phyloP scores from a whole-genome alignment of 2,888 invertebrate genomes.

The Epinotia bilunana region DNA sequence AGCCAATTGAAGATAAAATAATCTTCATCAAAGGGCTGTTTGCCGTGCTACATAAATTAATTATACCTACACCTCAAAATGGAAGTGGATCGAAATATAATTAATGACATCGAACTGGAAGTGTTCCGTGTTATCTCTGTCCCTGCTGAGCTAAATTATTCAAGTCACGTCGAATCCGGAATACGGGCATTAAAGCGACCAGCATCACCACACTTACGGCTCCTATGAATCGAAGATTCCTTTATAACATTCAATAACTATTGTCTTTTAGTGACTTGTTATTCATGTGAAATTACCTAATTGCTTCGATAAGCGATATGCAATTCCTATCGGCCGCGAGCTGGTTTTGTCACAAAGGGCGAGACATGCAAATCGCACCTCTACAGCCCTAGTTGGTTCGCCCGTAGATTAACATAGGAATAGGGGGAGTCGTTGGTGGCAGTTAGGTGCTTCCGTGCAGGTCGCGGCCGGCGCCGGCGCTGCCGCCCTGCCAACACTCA shows the following conservation, averaged over 20 bases:
- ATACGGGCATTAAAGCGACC: conserved; percentile 51
- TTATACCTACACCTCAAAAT: conserved; percentile 52
- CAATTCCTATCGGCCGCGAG: conserved; percentile 55
- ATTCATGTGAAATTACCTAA: conserved; percentile 61
- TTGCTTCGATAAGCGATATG: conserved; percentile 60
- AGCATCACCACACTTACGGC: conserved; percentile 50
- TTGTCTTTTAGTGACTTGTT: conserved; percentile 64
- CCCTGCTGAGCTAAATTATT: conserved; percentile 64
- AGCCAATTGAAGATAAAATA: neutral
- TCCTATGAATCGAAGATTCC: conserved; percentile 65
- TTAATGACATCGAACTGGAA: conserved; percentile 64
- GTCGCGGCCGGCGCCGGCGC: conserved; percentile 52
- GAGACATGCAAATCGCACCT: conserved; percentile 77
- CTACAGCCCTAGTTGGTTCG: conserved; percentile 71
- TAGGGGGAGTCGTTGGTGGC: conserved; percentile 69
- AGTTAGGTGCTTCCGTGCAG: conserved; percentile 70
- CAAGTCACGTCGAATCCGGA: conserved; percentile 62
- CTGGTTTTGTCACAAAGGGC: conserved; percentile 69
- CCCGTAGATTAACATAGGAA: conserved; percentile 80
- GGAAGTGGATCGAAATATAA: conserved; percentile 69
- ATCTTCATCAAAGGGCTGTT: conserved; percentile 33
- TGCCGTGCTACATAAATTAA: conserved; percentile 46
- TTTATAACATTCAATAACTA: conserved; percentile 62
- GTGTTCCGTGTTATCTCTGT: conserved; percentile 58
- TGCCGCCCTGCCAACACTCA: conserved; percentile 46